These are phyloP conservation scores for Polypterus senegalus DNA, from an alignment of 2,113 vertebrate genomes.

Conservation along the genomic window DNA sequence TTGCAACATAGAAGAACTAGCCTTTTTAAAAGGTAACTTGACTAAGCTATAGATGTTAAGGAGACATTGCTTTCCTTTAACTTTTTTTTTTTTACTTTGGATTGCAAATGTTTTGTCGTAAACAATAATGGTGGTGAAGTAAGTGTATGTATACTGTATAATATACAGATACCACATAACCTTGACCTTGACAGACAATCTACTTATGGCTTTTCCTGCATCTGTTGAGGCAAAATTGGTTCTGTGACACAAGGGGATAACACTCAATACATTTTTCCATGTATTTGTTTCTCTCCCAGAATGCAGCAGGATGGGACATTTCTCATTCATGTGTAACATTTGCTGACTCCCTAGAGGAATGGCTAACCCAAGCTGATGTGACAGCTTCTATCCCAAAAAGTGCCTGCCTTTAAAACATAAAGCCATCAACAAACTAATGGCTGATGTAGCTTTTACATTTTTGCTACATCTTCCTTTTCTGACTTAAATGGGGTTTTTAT, in stretches of 20 bases:
- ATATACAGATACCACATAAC: too few species aligned
- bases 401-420: conserved; percentile 32
- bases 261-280: conserved; percentile 30
- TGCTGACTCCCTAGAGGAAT: conserved; percentile 44
- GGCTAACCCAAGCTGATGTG: conserved; percentile 27
- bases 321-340: conserved; percentile 45
- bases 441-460: conserved; percentile 41
- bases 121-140: too few species aligned
- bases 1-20: too few species aligned
- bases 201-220: too few species aligned
- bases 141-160: too few species aligned
- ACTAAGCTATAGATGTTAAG: too few species aligned
- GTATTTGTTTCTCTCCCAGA: conserved; percentile 42
- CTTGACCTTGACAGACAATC: too few species aligned
- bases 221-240: background rate
- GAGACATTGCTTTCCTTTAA: too few species aligned
- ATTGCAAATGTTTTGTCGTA: too few species aligned
- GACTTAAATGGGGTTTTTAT: conserved; percentile 30
- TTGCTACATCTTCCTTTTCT: conserved; percentile 38
- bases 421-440: conserved; percentile 43
- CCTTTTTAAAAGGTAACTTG: too few species aligned
- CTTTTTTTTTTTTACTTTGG: too few species aligned
- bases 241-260: background rate
- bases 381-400: conserved; percentile 27
- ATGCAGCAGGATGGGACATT: conserved; percentile 44